Percentiles rank a stretch among this genome's conserved stretches.
Conservation (phyloP, 1,140 invertebrate genomes). For the Pinna nobilis region DNA sequence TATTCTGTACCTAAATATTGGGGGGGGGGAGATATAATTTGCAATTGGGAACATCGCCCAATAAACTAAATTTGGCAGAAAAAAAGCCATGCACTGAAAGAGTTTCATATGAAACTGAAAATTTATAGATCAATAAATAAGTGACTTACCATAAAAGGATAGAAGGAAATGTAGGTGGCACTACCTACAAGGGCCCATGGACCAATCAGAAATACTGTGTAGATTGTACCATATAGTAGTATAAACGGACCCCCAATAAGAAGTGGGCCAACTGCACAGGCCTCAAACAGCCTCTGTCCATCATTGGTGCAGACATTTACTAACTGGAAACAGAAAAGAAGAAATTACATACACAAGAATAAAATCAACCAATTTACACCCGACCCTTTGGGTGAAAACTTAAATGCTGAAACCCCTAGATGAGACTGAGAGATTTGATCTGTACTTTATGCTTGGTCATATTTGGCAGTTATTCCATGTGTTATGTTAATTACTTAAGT, state of each 20-base stretch:
- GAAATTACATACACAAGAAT: not conserved
- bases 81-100: not conserved
- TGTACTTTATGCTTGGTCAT: too few relatives aligned
- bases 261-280: conserved; percentile 79
- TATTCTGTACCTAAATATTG: too few relatives aligned
- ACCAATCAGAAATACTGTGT: conserved; percentile 80
- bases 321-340: conserved; percentile 74
- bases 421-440: too few relatives aligned
- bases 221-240: conserved; percentile 78
- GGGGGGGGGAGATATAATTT: too few relatives aligned
- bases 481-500: too few relatives aligned
- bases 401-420: too few relatives aligned
- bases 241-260: conserved; percentile 81
- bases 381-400: too few relatives aligned
- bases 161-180: conserved; percentile 80
- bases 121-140: too few relatives aligned
- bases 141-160: conserved; percentile 80
- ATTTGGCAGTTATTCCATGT: too few relatives aligned
- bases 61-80: not conserved
- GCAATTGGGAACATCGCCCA: too few relatives aligned
- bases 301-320: conserved; percentile 84
- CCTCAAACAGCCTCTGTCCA: conserved; percentile 81
- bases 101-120: too few relatives aligned
- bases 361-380: not conserved
- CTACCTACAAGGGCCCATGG: conserved; percentile 80